A percentile compares a stretch with the other conserved stretches of the same genome.
These are phyloP conservation scores for Ephestia elutella DNA, from an alignment of 1,140 invertebrate genomes.

Conservation along the genomic window DNA sequence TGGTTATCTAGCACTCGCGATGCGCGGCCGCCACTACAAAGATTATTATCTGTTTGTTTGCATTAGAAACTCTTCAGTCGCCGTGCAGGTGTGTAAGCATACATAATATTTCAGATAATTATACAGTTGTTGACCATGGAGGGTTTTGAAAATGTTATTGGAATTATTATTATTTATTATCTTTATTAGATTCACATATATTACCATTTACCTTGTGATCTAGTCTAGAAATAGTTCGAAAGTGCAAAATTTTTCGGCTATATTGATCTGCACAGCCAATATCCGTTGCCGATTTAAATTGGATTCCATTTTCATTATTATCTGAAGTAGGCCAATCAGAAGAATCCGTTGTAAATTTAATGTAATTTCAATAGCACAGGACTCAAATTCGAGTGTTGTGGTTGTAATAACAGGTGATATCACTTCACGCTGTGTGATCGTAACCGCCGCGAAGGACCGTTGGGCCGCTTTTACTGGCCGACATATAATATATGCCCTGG, in stretches of 20 bases:
- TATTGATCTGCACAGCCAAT: too few species aligned
- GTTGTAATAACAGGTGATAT: constrained; percentile 1
- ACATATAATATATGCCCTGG: too few species aligned
- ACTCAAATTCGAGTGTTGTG: background rate
- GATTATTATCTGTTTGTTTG: background rate
- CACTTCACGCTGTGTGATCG: background rate
- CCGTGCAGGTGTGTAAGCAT: background rate
- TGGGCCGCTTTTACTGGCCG: background rate
- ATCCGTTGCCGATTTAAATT: too few species aligned
- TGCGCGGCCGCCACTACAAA: background rate
- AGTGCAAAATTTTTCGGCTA: too few species aligned
- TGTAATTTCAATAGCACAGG: background rate
- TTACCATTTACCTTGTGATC: too few species aligned
- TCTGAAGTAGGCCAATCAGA: too few species aligned
- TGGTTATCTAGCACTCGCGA: background rate
- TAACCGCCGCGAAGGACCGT: background rate
- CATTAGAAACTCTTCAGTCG: background rate
- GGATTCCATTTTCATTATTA: too few species aligned
- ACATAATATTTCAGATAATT: background rate
- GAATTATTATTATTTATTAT: too few species aligned
- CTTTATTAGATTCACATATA: too few species aligned
- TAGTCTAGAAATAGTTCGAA: too few species aligned
- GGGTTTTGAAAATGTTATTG: too few species aligned
- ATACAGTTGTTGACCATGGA: background rate
- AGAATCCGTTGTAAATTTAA: background rate